These are phyloP conservation scores for Hyphantria cunea DNA, from an alignment of 1,140 invertebrate species.

Conservation along the genomic window DNA sequence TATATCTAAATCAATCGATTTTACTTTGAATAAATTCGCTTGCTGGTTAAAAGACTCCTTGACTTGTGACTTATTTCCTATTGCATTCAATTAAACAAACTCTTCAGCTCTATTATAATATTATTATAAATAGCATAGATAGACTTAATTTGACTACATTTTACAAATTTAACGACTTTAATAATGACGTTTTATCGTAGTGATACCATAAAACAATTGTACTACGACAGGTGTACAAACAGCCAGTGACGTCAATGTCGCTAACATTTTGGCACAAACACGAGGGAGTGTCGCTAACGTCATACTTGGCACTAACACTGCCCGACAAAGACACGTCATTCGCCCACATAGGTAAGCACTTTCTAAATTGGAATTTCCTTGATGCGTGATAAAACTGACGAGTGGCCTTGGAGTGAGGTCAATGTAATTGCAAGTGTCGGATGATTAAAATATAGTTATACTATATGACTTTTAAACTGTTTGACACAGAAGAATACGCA, in stretches of 20 bases:
- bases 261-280: slow-evolving; percentile 18
- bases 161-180: too few relatives aligned
- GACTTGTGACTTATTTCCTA: too few relatives aligned
- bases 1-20: too few relatives aligned
- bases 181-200: too few relatives aligned
- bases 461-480: too few relatives aligned
- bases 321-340: slow-evolving; percentile 11
- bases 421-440: neutral
- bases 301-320: slow-evolving; percentile 15
- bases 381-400: slow-evolving; percentile 3
- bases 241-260: slow-evolving; percentile 8
- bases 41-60: neutral
- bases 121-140: too few relatives aligned
- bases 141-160: neutral
- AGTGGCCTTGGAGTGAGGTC: slow-evolving; percentile 2
- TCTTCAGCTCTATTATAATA: too few relatives aligned
- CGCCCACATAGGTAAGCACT: slow-evolving; percentile 7
- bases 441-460: too few relatives aligned
- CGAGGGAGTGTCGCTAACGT: slow-evolving; percentile 28
- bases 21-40: too few relatives aligned
- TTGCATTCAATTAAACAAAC: too few relatives aligned
- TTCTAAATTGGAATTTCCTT: slow-evolving; percentile 16
- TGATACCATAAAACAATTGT: too few relatives aligned
- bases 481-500: too few relatives aligned
- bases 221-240: slow-evolving; percentile 9